phyloP scores from a whole-genome alignment of 1,140 invertebrate genomes.

The Orussus abietinus region DNA sequence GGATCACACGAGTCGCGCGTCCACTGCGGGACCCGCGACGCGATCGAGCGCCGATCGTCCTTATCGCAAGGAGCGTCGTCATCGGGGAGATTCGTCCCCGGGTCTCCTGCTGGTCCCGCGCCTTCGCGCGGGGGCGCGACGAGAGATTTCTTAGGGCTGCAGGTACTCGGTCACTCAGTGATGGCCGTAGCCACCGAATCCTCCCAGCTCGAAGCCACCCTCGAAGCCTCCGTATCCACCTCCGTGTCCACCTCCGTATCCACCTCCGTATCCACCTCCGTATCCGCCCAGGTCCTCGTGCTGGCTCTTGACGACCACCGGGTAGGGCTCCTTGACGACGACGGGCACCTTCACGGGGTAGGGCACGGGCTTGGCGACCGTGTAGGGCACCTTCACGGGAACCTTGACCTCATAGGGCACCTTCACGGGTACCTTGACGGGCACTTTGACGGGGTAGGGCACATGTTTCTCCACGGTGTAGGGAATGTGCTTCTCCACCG shows the following conservation, averaged over 20 bases:
- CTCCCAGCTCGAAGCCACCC: slow-evolving; percentile 5
- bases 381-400: slow-evolving; percentile 30
- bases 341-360: slow-evolving; percentile 48
- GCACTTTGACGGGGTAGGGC: slow-evolving; percentile 55
- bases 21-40: no score
- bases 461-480: slow-evolving; percentile 53
- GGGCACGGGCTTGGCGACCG: slow-evolving; percentile 23
- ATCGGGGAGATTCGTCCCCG: no score
- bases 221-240: background rate
- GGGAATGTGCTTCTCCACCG: slow-evolving; percentile 59
- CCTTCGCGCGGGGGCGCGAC: no score
- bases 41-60: no score
- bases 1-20: background rate
- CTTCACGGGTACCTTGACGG: slow-evolving; percentile 54
- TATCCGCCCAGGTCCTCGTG: slow-evolving; percentile 18
- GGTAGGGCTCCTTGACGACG: slow-evolving; percentile 58
- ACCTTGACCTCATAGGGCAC: slow-evolving; percentile 20
- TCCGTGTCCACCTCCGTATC: slow-evolving; percentile 12
- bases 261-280: slow-evolving; percentile 20
- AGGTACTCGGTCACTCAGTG: no score
- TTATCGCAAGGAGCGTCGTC: no score
- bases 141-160: no score
- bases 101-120: no score
- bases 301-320: slow-evolving; percentile 47
- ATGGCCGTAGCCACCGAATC: slow-evolving; percentile 20